phyloP scores from a whole-genome alignment of 1,140 invertebrate genomes.

The Tetramorium parvispinum region DNA sequence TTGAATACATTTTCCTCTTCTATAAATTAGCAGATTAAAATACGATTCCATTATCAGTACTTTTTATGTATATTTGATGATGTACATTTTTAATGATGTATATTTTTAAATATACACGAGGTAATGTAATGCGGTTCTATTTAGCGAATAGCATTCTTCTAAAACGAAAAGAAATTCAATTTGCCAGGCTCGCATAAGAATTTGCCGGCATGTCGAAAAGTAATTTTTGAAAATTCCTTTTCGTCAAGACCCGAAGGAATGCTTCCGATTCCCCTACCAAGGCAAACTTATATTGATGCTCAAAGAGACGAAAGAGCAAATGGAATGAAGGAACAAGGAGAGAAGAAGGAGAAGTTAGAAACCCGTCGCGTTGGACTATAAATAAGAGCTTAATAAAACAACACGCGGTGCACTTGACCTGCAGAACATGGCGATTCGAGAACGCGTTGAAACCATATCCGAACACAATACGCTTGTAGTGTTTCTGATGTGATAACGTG shows the following conservation, averaged over 20 bases:
- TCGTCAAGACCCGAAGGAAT: not conserved
- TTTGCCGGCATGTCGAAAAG: not conserved
- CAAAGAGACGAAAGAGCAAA: conserved; percentile 18
- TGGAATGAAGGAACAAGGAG: not conserved
- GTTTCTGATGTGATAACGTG: conserved; percentile 1
- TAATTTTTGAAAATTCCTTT: conserved; percentile 15
- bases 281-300: conserved; percentile 5
- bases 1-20: not conserved
- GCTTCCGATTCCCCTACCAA: not conserved
- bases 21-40: not conserved
- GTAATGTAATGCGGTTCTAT: not conserved
- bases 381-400: conserved; percentile 71
- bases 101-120: not conserved
- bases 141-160: not conserved
- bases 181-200: not conserved
- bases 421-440: conserved; percentile 20
- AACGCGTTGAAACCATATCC: conserved; percentile 16
- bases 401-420: conserved; percentile 59
- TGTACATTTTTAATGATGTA: not conserved
- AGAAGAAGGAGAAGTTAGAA: conserved; percentile 7
- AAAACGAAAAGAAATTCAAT: conserved; percentile 7
- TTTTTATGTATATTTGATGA: not conserved
- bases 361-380: conserved; percentile 62
- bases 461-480: conserved; percentile 7
- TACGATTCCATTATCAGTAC: not conserved